Percentiles rank a stretch among this genome's conserved stretches.
Evolutionary conservation across 2,797 vertebrate genomes (phyloP).

Genomic region (Phrynocephalus forsythii): DNA sequence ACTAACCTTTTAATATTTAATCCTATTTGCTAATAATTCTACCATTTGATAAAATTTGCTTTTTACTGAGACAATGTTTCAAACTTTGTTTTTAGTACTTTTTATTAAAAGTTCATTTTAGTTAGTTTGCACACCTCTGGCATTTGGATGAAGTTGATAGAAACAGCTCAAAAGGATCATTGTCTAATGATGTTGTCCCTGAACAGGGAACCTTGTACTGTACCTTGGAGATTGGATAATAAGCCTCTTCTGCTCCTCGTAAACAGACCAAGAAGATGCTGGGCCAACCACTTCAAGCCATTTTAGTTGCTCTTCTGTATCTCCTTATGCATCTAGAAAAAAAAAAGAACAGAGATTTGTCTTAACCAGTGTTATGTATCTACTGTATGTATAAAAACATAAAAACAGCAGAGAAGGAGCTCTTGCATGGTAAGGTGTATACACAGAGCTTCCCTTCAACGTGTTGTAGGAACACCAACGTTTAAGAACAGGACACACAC

Average conservation of each 20-base stretch:
- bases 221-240: slow-evolving; percentile 54
- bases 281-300: slow-evolving; percentile 53
- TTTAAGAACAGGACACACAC: background rate
- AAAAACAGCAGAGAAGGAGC: background rate
- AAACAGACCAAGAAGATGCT: slow-evolving; percentile 24
- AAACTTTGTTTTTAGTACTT: background rate
- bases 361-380: background rate
- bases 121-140: background rate
- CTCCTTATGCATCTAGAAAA: slow-evolving; percentile 58
- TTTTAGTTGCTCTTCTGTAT: slow-evolving; percentile 57
- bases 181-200: slow-evolving; percentile 56
- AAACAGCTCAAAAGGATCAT: slow-evolving; percentile 61
- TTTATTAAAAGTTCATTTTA: background rate
- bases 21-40: background rate
- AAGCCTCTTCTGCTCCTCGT: slow-evolving; percentile 46
- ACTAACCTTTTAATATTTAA: background rate
- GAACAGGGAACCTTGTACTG: slow-evolving; percentile 31
- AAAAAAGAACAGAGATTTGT: slow-evolving; percentile 53
- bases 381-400: background rate
- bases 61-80: background rate
- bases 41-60: background rate
- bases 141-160: slow-evolving; percentile 49
- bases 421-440: background rate
- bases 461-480: background rate
- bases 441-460: background rate